These are phyloP conservation scores for Axinella damicornis DNA, from an alignment of 37 sponge, comb jelly and placozoan genomes.

Conservation along the genomic window DNA sequence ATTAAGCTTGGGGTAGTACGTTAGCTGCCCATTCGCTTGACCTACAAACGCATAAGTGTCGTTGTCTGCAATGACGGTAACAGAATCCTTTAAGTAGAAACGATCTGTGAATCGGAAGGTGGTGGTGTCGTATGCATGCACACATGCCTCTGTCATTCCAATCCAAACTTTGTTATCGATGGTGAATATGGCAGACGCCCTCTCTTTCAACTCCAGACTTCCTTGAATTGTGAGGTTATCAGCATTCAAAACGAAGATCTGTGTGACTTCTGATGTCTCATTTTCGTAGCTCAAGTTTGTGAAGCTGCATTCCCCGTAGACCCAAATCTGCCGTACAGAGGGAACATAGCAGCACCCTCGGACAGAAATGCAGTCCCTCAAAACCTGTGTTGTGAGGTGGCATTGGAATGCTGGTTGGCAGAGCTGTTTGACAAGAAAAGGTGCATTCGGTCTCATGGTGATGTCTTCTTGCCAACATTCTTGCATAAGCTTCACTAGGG, in stretches of 20 bases:
- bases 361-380: conserved; percentile 71
- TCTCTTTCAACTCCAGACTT: conserved; percentile 69
- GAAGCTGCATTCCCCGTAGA: conserved; percentile 67
- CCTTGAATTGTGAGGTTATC: conserved; percentile 75
- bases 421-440: conserved; percentile 24
- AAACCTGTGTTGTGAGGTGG: conserved; percentile 56
- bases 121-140: conserved; percentile 80
- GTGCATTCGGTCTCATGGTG: conserved; percentile 42
- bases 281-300: conserved; percentile 3
- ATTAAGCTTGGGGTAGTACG: conserved; percentile 71
- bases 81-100: conserved; percentile 69
- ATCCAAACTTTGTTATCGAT: conserved; percentile 81
- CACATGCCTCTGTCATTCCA: conserved; percentile 79
- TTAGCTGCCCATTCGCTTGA: conserved; percentile 77
- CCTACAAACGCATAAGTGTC: conserved; percentile 82
- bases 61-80: conserved; percentile 71
- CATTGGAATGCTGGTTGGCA: conserved; percentile 56
- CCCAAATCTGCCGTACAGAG: conserved; percentile 78
- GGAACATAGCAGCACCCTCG: conserved; percentile 75
- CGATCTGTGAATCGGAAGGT: conserved; percentile 79
- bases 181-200: conserved; percentile 63
- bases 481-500: conserved; percentile 73
- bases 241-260: conserved; percentile 78
- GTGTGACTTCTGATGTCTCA: conserved; percentile 63
- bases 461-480: conserved; percentile 80